Base-by-base conservation (phyloP, 2,797 vertebrate genomes). In the Rhinichthys osculus region DNA sequence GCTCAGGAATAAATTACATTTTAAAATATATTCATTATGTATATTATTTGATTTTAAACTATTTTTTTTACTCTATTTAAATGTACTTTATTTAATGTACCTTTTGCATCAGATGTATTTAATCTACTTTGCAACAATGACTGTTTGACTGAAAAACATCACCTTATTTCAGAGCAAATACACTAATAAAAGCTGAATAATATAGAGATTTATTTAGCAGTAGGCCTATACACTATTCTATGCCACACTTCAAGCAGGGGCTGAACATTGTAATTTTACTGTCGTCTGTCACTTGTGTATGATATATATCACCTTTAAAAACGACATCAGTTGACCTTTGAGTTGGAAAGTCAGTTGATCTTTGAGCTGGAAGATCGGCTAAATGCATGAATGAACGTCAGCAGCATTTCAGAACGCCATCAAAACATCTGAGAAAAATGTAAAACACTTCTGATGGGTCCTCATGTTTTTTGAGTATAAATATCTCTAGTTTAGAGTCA, bases 231-330 rank as follows among this genome's bases (percentile, higher is more conserved):
- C 27, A 73, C 27, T 23, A 35, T 74, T 74, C 5, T 13, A 54
- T 76, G 1, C 1, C 50, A 23, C 23, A 23, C 1, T 16, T 38
- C 74, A 77, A 19, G 52, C 74, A 14, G 50, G 17, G 33, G 13
- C 50, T 77, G 19, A 77, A 38, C 40, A 10, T 35, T 77, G 19
- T 9, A 14, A 77, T 57, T 57, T 23, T n/a, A 16, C 33, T 57
- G 33, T 33, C 4, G 27, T 79, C 40, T 42, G 38, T 81, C 47
- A 27, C 40, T 47, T 30, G 8, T 59, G 52, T 23, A 62, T 27
- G 38, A 64, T 59, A 33, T 33, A 42, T 42, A 42, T 62, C 13
- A 23, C 27, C 47, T 72, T 57, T 71, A 82, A 57, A 71, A 82
- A 47, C 2, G 0, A 30, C 81, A 82, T 73, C 23, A n/a, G 42